These are phyloP conservation scores for Saxidomus purpurata DNA, from an alignment of 1,140 invertebrate species.

Conservation along the genomic window DNA sequence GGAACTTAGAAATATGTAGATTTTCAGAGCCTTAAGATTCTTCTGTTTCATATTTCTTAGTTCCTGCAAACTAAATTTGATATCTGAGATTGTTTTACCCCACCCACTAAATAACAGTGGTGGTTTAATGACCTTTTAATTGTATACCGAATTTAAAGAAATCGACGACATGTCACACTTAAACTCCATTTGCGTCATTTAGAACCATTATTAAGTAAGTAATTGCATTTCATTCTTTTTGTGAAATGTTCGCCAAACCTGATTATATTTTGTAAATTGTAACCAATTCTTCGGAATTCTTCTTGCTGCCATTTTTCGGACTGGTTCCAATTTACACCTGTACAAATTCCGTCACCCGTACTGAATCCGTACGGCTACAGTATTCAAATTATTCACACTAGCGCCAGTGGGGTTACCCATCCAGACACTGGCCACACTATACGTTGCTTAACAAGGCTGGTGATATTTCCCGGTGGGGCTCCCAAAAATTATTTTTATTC, in stretches of 20 bases:
- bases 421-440: no score
- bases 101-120: conserved; percentile 7
- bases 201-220: neutral
- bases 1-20: no score
- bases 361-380: neutral
- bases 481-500: no score
- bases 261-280: conserved; percentile 26
- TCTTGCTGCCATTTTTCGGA: conserved; percentile 45
- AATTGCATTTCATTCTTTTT: neutral
- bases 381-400: no score
- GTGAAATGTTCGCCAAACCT: neutral
- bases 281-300: conserved; percentile 42
- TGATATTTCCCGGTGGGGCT: no score
- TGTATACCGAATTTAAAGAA: neutral
- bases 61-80: no score
- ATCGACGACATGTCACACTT: conserved; percentile 1
- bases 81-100: conserved; percentile 16
- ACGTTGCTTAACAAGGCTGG: no score
- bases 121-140: conserved; percentile 40
- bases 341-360: neutral
- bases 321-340: neutral
- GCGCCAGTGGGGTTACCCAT: no score
- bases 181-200: neutral
- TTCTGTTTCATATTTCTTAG: no score
- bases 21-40: no score